A percentile compares a stretch with the other conserved stretches of the same genome.
These are phyloP conservation scores for Murina feae DNA, from an alignment of 2,113 vertebrate species.

Conservation along the genomic window DNA sequence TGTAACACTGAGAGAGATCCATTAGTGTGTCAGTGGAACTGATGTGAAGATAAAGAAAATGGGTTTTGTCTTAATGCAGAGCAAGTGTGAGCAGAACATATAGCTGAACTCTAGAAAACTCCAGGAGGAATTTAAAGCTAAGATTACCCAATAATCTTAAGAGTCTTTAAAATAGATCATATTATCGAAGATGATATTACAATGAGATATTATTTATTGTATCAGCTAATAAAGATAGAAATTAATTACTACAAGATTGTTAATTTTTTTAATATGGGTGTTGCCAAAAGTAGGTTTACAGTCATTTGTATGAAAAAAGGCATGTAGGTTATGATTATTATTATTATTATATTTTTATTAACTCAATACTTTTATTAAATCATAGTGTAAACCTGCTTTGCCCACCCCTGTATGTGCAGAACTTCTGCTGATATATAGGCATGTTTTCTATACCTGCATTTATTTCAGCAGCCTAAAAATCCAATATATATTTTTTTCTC, in stretches of 20 bases:
- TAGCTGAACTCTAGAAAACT: constrained; percentile 24
- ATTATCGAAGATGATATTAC: background rate
- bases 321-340: background rate
- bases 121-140: constrained; percentile 17
- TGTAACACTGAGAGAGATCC: constrained; percentile 60
- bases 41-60: constrained; percentile 45
- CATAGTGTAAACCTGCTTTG: background rate
- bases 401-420: background rate
- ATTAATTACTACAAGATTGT: background rate
- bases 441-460: background rate
- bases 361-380: too few relatives aligned
- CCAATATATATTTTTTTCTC: constrained; percentile 1
- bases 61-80: constrained; percentile 56
- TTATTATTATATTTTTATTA: background rate
- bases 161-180: constrained; percentile 4
- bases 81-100: constrained; percentile 26
- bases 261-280: background rate
- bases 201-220: background rate
- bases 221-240: background rate
- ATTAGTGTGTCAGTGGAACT: constrained; percentile 59
- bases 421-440: background rate
- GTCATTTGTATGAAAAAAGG: background rate
- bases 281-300: background rate
- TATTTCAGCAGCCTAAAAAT: background rate
- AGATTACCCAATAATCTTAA: background rate